Evolutionary conservation across 2,113 vertebrate species (phyloP), one percentile per base, ranked within the genome.

Genomic region (Psophia crepitans): DNA sequence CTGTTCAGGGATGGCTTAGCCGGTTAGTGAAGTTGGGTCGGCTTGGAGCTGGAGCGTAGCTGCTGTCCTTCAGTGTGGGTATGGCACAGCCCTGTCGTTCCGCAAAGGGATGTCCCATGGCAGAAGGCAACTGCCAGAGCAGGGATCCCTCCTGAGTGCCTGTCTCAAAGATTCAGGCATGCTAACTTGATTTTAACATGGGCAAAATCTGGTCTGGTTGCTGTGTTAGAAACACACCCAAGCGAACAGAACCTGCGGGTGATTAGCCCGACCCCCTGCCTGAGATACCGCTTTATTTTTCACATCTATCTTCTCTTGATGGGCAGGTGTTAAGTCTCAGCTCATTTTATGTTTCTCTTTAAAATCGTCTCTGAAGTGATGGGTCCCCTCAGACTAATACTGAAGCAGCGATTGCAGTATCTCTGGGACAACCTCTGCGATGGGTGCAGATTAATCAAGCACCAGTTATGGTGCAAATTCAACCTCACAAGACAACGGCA

Each of bases 371-470:
- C 84, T 23, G 84, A 51, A 92, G 87, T 14, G 84, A 91, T 66
- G 84, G 63, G 87, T 85, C 53, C 70, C 58, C 81, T 95, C 81
- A 84, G 92, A 95, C 41, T 79, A 32, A 41, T 60, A 20, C 84
- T 58, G 10, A 49, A 61, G 80, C 3, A 60, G 41, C 73, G 86
- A 93, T 51, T 76, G 81, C 70, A 10, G 32, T 2, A 26, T 60
- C 86, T 79, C 87, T 89, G 92, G 97, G 84, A 54, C 84, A 92
- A 46, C 89, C 77, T 87, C 84, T 90, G 79, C 4, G 20, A 82
- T 23, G 37, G 90, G 48, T 80, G 68, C 57, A 64, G 73, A 73
- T 95, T 82, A 87, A 93, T 94, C 91, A 96, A 64, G 54, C 49
- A 33, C 71, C 49, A 73, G 70, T 76, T 71, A 82, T 12, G 56